phyloP scores from a whole-genome alignment of 2,113 vertebrate genomes.

The Pomatorhinus ruficollis region DNA sequence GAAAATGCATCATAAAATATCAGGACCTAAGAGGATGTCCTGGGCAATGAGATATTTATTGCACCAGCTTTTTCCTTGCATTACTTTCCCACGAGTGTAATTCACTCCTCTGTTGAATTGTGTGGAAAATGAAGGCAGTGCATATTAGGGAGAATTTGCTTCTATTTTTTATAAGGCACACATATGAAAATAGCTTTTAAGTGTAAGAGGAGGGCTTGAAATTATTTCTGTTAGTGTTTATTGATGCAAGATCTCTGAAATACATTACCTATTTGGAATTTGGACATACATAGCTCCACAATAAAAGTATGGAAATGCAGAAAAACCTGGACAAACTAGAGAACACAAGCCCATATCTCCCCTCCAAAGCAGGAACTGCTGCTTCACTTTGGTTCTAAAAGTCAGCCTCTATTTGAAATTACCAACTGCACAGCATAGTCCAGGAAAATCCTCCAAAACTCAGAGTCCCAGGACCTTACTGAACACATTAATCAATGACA shows the following conservation, averaged over 20 bases:
- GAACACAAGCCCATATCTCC: background rate
- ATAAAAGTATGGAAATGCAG: background rate
- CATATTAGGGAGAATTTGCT: background rate
- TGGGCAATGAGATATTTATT: background rate
- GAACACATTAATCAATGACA: fast-evolving
- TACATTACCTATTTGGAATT: background rate
- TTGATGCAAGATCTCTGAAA: background rate
- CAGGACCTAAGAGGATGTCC: background rate
- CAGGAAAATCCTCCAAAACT: background rate
- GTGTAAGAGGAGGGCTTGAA: background rate
- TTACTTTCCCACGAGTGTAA: background rate
- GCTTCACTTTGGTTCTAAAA: background rate
- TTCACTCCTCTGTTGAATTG: background rate
- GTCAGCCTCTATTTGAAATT: background rate
- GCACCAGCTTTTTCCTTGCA: background rate
- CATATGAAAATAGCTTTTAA: background rate
- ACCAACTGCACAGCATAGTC: background rate
- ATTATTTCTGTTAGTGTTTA: background rate
- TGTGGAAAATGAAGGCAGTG: background rate
- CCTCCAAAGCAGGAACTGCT: background rate
- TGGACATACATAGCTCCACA: background rate
- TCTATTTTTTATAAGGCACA: background rate
- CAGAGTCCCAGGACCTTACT: background rate
- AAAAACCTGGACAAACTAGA: background rate
- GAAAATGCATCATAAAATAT: background rate